Evolutionary conservation across 2,113 vertebrate genomes (phyloP).

Genomic region (Lagopus muta): DNA sequence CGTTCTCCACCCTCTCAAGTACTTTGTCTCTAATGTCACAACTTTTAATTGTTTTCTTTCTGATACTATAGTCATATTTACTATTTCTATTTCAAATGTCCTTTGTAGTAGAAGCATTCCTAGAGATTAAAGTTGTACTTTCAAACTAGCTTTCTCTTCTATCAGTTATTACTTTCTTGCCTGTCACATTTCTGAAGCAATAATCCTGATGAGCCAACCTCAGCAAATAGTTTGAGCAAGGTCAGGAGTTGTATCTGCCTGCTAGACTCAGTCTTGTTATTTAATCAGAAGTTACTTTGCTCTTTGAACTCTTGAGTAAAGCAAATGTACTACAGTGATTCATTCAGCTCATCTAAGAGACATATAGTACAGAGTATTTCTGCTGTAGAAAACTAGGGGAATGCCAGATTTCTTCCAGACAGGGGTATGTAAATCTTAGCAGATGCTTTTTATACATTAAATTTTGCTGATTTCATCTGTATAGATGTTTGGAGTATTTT

Average conservation of each 20-base stretch:
- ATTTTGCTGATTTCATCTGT: neutral
- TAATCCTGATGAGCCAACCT: neutral
- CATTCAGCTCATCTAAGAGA: neutral
- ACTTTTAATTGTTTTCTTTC: neutral
- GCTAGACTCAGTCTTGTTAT: neutral
- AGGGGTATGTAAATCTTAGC: neutral
- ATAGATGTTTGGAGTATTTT: neutral
- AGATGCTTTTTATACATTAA: neutral
- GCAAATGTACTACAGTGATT: neutral
- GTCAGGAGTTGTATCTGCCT: neutral
- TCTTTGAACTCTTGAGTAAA: neutral
- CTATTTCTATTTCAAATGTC: neutral
- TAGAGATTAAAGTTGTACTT: slow-evolving; percentile 8
- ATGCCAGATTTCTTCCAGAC: neutral
- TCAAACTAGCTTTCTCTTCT: neutral
- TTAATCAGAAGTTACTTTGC: slow-evolving; percentile 29
- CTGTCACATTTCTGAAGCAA: neutral
- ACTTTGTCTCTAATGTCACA: neutral
- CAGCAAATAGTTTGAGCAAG: neutral
- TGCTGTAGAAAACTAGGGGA: neutral
- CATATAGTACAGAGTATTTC: neutral
- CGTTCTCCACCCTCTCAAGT: neutral
- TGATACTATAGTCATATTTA: neutral
- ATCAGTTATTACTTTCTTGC: neutral
- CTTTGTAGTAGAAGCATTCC: neutral